These are phyloP conservation scores for Holothuria glaberrima DNA, from an alignment of 35 echinoderm and acorn worm genomes.

Conservation along the genomic window DNA sequence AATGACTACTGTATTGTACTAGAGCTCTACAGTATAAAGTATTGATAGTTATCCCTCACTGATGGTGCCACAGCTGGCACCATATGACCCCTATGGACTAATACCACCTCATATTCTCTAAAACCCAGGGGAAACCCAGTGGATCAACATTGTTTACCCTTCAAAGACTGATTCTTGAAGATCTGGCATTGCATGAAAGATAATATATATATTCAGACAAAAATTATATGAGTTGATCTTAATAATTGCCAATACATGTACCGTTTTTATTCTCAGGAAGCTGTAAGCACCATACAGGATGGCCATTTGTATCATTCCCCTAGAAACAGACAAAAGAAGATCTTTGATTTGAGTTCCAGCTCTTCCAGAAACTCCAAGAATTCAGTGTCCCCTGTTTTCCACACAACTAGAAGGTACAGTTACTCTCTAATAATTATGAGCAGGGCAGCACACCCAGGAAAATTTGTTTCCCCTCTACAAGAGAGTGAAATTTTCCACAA, in stretches of 20 bases:
- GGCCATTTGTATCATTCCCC: conserved; percentile 9
- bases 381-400: not conserved
- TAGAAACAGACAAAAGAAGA: not conserved
- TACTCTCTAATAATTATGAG: not conserved
- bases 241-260: not conserved
- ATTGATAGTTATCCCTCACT: too few species aligned
- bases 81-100: too few species aligned
- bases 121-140: too few species aligned
- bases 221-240: not conserved
- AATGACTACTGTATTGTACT: too few species aligned
- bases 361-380: not conserved
- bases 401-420: not conserved
- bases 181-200: too few species aligned
- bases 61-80: too few species aligned
- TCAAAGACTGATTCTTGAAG: too few species aligned
- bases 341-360: not conserved
- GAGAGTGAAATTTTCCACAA: not conserved
- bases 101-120: too few species aligned
- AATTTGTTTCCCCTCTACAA: not conserved
- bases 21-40: too few species aligned
- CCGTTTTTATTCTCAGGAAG: not conserved
- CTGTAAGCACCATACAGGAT: conserved; percentile 1
- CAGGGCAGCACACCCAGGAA: not conserved
- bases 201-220: too few species aligned
- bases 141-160: too few species aligned